Base-by-base conservation (phyloP, 1,140 invertebrate species). In the Brachionus calyciflorus region DNA sequence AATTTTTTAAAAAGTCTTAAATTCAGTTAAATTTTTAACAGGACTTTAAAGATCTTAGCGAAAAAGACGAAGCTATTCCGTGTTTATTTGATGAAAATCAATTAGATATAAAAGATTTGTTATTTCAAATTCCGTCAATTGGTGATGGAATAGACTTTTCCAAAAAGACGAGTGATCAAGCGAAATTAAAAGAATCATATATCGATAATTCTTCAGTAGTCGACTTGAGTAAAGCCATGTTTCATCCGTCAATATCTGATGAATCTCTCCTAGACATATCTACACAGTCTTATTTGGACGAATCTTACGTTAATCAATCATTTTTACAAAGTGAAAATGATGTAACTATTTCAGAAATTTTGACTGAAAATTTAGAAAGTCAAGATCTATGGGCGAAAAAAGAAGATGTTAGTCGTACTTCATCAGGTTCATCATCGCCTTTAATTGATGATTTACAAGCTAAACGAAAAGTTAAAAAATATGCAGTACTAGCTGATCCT, bases 251-350 rank as follows among this genome's bases (percentile, higher is more conserved):
- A 33, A 48, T 70, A 1, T 6, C 33, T 19, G 69, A 73, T 17
- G 69, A 73, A 28, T 73, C 69, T 17, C 26, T 73, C 1, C 41
- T 73, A 33, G 69, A 73, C 69, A 73, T 73, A 21, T 73, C 69
- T 12, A 51, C 28, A 17, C 69, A 73, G 14, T 73, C 69, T 7
- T 55, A 51, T 24, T 24, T 73, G 6, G 69, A 73, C 28, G 69
- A 73, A 24, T 73, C 69, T 19, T 51, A 21, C 2, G 46, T 33
- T 6, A 40, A 28, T 26, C 49, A 76, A 19, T 55, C 51, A 57
- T 65, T 65, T 24, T 44, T 65, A 37, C 60, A 65, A 44, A 65
- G 40, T 65, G 60, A 65, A 10, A 57, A 37, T 30, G 49, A 41
- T 9, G 28, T 57, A 3, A 46, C 24, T 12, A 76, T 73, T 12